Evolutionary conservation across 2,113 vertebrate species (phyloP), one percentile per base, ranked within the genome.

Genomic region (Platanista minor): DNA sequence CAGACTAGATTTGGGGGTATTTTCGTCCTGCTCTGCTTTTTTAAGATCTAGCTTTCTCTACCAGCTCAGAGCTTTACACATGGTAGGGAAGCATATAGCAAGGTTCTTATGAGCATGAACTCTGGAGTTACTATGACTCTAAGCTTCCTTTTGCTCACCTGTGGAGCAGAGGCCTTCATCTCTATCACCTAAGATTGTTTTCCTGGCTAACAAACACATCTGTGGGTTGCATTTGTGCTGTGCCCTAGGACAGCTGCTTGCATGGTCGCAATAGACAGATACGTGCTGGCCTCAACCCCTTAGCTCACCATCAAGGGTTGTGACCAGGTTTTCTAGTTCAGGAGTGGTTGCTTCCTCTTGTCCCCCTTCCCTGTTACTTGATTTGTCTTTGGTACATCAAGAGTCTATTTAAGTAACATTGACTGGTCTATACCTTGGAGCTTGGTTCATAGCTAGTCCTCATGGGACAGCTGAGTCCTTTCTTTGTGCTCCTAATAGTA

Each of bases 11-110:
- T 54, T 61, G 59, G 52, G 49, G 33, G 29, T 59, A 59, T 71
- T 93, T 95, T 97, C 33, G 59, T 46, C 33, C 41, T 80, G 41
- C 31, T 66, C 96, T 69, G 27, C 88, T 57, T 96, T 80, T 75
- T 87, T 27, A 57, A 88, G 77, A 91, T 31, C 43, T 87, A n/a
- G 18, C 74, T 87, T 90, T 69, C 83, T 69, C n/a, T 57, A 71
- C 15, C 14, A 71, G 27, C 27, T 78, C 33, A 6, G 52, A 93
- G 43, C n/a, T 82, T 82, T 64, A 52, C 14, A 18, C 11, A 0
- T 49, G 25, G 27, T 20, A 66, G 33, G 67, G 33, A 69, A 8
- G 11, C 25, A 13, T 12, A 54, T 9, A 33, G 33, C 9, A 1
- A 31, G 52, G 39, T 20, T 71, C 31, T 87, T 67, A n/a, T 0